phyloP scores from a whole-genome alignment of 1,140 invertebrate species.

The Coelopa frigida region DNA sequence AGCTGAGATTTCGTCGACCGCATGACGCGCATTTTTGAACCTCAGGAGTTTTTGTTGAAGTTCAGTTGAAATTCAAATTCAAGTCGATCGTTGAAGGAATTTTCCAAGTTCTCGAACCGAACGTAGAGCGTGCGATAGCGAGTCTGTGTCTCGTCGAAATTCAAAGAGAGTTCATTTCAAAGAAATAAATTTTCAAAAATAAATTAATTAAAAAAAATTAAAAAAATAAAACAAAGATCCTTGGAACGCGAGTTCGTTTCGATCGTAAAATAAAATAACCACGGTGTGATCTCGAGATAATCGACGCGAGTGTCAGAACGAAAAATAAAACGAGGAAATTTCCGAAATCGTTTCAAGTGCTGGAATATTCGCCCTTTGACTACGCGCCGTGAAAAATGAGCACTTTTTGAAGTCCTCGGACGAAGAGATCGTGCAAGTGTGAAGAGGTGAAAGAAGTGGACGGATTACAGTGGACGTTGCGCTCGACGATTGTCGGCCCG shows the following conservation, averaged over 20 bases:
- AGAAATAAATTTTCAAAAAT: constrained; percentile 14
- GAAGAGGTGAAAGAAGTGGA: neutral
- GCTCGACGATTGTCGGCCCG: neutral
- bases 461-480: neutral
- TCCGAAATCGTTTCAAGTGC: too few relatives aligned
- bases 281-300: neutral
- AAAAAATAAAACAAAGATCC: constrained; percentile 2
- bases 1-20: constrained; percentile 43
- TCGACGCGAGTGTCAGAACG: constrained; percentile 3
- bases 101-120: too few relatives aligned
- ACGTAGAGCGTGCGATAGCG: too few relatives aligned
- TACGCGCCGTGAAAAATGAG: too few relatives aligned
- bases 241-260: too few relatives aligned
- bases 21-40: constrained; percentile 34
- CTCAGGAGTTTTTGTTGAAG: neutral
- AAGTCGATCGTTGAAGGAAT: too few relatives aligned
- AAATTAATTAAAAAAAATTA: constrained; percentile 10
- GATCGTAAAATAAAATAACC: too few relatives aligned
- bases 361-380: too few relatives aligned
- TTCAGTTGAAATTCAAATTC: constrained; percentile 10
- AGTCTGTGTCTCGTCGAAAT: neutral
- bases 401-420: neutral
- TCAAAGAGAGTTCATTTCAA: constrained; percentile 11
- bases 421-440: neutral
- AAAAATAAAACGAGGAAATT: neutral